A percentile compares a stretch with the other conserved stretches of the same genome.
Conservation (phyloP, 2,113 vertebrate genomes). For the Chroicocephalus ridibundus region DNA sequence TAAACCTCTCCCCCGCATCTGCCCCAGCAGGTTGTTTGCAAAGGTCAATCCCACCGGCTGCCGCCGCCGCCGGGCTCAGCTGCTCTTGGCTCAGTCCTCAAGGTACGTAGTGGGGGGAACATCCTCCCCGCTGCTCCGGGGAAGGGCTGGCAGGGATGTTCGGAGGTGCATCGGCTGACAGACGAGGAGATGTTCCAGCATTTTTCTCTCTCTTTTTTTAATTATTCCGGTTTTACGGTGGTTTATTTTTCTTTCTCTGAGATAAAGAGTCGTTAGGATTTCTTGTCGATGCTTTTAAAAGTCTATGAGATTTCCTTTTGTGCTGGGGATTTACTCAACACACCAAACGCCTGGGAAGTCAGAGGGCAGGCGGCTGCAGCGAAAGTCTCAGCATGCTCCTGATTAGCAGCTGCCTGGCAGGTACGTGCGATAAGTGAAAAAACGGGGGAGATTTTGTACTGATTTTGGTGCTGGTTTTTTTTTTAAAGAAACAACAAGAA, state of each 20-base stretch:
- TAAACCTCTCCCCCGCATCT: conserved; percentile 62
- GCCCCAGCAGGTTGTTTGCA: conserved; percentile 68
- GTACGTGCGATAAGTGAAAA: neutral
- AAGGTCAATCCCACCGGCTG: conserved; percentile 50
- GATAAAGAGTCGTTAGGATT: neutral
- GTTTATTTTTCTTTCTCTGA: neutral
- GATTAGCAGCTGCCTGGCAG: neutral
- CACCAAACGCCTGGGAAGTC: neutral
- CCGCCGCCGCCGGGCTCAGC: conserved; percentile 38
- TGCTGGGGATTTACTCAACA: neutral
- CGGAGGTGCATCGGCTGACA: neutral
- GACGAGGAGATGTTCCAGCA: neutral
- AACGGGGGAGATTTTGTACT: neutral
- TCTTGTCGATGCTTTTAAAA: neutral
- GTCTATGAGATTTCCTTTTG: neutral
- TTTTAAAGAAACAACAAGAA: neutral
- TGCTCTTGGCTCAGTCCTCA: conserved; percentile 38
- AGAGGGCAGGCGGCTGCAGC: neutral
- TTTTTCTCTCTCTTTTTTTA: neutral
- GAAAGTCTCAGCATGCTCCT: neutral
- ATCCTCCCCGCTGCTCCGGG: neutral
- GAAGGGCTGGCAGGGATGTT: neutral
- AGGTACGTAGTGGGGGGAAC: conserved; percentile 68
- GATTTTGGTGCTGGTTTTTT: neutral
- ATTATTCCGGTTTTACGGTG: neutral